These are phyloP conservation scores for Clamator glandarius DNA, from an alignment of 2,797 vertebrate species.

Conservation along the genomic window DNA sequence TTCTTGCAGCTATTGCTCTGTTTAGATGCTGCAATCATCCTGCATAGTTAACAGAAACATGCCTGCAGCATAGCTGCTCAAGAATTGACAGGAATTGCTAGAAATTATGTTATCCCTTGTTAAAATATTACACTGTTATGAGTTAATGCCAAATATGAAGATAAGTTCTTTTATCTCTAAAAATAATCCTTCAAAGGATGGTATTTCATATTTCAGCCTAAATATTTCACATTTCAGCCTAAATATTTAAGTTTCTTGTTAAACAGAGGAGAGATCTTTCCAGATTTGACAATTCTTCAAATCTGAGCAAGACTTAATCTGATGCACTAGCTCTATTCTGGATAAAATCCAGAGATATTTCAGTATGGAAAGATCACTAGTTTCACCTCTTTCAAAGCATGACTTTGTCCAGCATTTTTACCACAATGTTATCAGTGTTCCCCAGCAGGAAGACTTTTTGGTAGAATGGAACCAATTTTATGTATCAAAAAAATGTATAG, in stretches of 20 bases:
- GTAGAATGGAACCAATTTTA: background rate
- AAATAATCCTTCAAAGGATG: conserved; percentile 6
- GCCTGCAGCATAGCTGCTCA: background rate
- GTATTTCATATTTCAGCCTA: conserved; percentile 24
- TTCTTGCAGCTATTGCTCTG: background rate
- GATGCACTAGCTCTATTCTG: background rate
- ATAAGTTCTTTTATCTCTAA: conserved; percentile 45
- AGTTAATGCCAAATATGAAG: background rate
- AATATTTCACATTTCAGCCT: conserved; percentile 47
- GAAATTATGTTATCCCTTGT: background rate
- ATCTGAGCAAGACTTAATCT: conserved; percentile 4
- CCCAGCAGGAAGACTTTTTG: background rate
- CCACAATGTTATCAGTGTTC: background rate
- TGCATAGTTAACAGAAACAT: background rate
- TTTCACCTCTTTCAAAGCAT: background rate
- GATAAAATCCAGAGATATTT: conserved; percentile 3
- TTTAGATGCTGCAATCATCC: background rate
- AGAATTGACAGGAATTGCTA: conserved; percentile 23
- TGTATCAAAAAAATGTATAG: background rate
- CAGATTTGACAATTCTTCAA: background rate
- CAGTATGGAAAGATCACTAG: background rate
- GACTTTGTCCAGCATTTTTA: background rate
- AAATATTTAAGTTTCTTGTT: conserved; percentile 53
- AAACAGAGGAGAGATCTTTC: background rate
- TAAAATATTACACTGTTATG: conserved; percentile 8